Evolutionary conservation across 2,888 invertebrate genomes (phyloP), one percentile per base, ranked within the genome.

Genomic region (Sesia apiformis): DNA sequence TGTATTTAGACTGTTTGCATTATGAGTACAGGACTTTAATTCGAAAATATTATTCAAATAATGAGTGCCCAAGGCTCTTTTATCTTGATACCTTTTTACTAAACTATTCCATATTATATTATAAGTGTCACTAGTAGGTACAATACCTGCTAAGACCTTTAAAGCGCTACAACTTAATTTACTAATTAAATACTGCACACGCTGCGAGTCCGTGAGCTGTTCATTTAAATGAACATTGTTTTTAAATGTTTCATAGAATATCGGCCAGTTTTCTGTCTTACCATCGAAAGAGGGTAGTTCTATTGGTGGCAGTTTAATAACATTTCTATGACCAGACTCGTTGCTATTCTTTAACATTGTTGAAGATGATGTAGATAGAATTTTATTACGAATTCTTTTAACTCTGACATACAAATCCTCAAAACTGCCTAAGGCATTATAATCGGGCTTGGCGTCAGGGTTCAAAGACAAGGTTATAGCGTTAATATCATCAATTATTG

Each of bases 101-200:
- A 56, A 40, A 51, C 53, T 51, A n/a, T 53, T 8, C 51, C 56
- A 53, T 49, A 53, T 56, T 39, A 56, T 50, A 4, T 49, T 7
- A 6, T 56, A 56, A 6, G 56, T 53, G 6, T 56, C 53, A 8
- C 56, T 51, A 3, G 51, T 51, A 50, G 56, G 56, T 39, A 56
- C 53, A 7, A 56, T 43, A 50, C 56, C 53, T 38, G 53, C 56
- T 6, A 50, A 39, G 1, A 55, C 4, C 4, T 52, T 51, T 40
- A 55, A 40, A 3, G 55, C 55, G 23, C 40, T 40, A 39, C 52
- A 39, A 4, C 53, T 54, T 7, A 57, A 40, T 54, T 55, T 57
- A 39, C 57, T 52, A n/a, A 57, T 43, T 40, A 56, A 54, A 55
- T 57, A 57, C 8, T 57, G 55, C 43, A 57, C 54, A 3, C 57